phyloP scores from a whole-genome alignment of 2,797 vertebrate genomes.

The Carcharodon carcharias region DNA sequence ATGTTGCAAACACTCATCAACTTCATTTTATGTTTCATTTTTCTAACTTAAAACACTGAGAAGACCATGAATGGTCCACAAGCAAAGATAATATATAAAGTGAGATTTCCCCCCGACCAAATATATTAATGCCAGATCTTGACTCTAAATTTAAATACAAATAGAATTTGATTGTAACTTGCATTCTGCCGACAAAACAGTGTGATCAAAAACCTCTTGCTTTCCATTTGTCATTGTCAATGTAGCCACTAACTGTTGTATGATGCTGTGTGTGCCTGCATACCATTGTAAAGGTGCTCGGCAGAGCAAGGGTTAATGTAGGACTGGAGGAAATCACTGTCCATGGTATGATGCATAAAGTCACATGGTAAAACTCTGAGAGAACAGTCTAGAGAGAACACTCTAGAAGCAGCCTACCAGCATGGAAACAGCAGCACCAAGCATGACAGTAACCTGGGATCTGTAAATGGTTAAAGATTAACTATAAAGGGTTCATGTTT shows the following conservation, averaged over 20 bases:
- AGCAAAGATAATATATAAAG: not conserved
- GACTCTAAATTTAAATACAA: not conserved
- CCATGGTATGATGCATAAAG: no score
- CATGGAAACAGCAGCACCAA: no score
- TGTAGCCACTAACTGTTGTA: not conserved
- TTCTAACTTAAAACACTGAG: not conserved
- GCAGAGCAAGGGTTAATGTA: no score
- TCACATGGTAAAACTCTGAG: no score
- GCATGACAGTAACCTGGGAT: no score
- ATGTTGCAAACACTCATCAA: not conserved
- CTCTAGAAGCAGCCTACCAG: no score
- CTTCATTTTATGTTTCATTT: not conserved
- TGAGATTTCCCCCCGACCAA: not conserved
- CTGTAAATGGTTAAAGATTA: no score
- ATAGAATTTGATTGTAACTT: not conserved
- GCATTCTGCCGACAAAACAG: not conserved
- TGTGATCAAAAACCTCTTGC: not conserved
- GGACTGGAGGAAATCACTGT: no score
- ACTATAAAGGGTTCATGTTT: no score
- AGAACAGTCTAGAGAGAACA: no score
- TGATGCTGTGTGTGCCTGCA: no score
- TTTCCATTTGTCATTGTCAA: not conserved
- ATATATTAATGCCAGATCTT: not conserved
- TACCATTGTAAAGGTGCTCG: no score
- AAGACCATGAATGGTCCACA: not conserved